Evolutionary conservation across 2,888 invertebrate genomes (phyloP), one percentile per base, ranked within the genome.

Genomic region (Agonum fuliginosum): DNA sequence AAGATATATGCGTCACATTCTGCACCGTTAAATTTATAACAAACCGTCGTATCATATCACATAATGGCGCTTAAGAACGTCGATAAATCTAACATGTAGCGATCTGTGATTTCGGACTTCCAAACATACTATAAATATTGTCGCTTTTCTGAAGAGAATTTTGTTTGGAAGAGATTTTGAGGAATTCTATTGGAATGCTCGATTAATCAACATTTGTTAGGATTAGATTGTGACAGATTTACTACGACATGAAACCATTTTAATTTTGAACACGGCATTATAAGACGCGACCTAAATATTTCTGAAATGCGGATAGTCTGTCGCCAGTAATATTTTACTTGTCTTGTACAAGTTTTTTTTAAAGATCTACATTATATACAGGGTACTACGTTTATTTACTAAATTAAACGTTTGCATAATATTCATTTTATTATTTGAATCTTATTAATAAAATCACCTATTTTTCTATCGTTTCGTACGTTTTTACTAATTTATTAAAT

Each of bases 1-100:
- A 51, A 71, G 71, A 71, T 71, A 71, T 71, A 71, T 71, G 71
- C 71, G 71, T 48, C 71, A 71, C 71, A 71, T 71, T 71, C 46
- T 46, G 51, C 51, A 19, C 30, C 51, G 71, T 71, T 71, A 71
- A 71, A 71, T 71, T 71, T 71, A 71, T 71, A 51, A 71, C 71
- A 71, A 48, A 71, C 48, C 71, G 5, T 71, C 27, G 48, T 71
- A 51, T 71, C 71, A 71, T 71, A 71, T 71, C 71, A 71, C 46
- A 71, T 71, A 71, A 71, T 71, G 71, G 71, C 30, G 51, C 30
- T 10, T 34, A 71, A 67, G 67, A 67, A 37, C 41, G 67, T 8
- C 67, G 17, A 67, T 67, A 67, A 67, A 67, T 67, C 41, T n/a
- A 12, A 3, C 10, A 8, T 12, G 8, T 17, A 62, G 17, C 17